Base-by-base conservation (phyloP, 2,113 vertebrate genomes). In the Lophura nycthemera region DNA sequence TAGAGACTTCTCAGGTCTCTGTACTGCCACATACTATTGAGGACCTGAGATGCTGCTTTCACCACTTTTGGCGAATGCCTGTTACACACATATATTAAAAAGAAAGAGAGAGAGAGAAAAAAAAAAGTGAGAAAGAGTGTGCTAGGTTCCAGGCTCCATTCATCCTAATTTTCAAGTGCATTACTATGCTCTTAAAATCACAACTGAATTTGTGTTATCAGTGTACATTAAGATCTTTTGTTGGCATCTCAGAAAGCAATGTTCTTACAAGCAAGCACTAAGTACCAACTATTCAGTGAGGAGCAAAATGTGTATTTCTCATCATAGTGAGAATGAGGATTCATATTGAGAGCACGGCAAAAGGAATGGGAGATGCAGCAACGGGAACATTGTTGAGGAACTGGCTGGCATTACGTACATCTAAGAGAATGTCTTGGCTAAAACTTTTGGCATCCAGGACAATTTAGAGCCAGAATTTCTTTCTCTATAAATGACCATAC, bases 21-120 rank as follows among this genome's bases (percentile, higher is more conserved):
- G 97, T 99, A 99, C 98, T 99, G 99, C 99, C 99, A 99, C 99
- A 99, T 99, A 95, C 99, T 99, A 98, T 99, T 99, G 86, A 99
- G 99, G 96, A 99, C 99, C 98, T 99, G 99, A 98, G 99, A 99
- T 92, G 99, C 99, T 70, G 99, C 99, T 97, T 99, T 99, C 92
- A 99, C 99, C 98, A 99, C 99, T 98, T 99, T 99, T 20, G 99
- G 99, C 45, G 99, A 99, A 96, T 99, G 99, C 97, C 99, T 99
- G 96, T 95, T 73, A 86, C 34, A 72, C 13, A 88, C 66, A 91
- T 57, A 80, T 66, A 86, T 93, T 75, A 80, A 97, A 95, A 98
- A 97, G 88, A 95, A 38, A 63, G 92, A 91, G 60, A 96, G 40
- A 95, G 61, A 94, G 43, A 95, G 77, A 27, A 10, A 94, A 19